Conservation (phyloP, 2,888 invertebrate genomes). For the Oegoconia quadripuncta region DNA sequence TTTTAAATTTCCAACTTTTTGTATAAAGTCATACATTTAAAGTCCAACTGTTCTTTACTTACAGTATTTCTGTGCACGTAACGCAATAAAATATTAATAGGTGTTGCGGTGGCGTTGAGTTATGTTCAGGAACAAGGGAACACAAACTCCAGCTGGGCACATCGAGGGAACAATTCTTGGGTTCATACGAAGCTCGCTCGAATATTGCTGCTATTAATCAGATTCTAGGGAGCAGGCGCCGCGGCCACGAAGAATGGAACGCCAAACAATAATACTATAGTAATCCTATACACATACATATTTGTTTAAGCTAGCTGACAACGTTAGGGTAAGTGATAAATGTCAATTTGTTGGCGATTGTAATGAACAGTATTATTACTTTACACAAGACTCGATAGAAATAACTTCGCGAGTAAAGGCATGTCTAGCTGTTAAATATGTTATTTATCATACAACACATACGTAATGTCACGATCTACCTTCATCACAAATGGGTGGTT, state of each 20-base stretch:
- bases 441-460: too few species aligned
- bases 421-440: too few species aligned
- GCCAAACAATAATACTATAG: slow-evolving; percentile 48
- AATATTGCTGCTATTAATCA: slow-evolving; percentile 72
- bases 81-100: slow-evolving; percentile 35
- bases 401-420: too few species aligned
- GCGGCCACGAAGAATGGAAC: slow-evolving; percentile 52
- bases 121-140: slow-evolving; percentile 20
- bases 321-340: too few species aligned
- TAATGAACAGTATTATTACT: too few species aligned
- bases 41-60: slow-evolving; percentile 4
- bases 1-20: too few species aligned
- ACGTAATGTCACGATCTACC: too few species aligned
- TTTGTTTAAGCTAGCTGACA: background rate
- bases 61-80: slow-evolving; percentile 11
- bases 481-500: too few species aligned
- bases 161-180: slow-evolving; percentile 46
- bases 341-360: too few species aligned
- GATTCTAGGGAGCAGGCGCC: slow-evolving; percentile 39
- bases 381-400: too few species aligned
- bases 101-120: slow-evolving; percentile 26
- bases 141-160: slow-evolving; percentile 31
- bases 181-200: slow-evolving; percentile 47
- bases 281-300: background rate
- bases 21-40: too few species aligned